Percentiles rank a stretch among this genome's conserved stretches.
These are phyloP conservation scores for Phrynocephalus guinanensis DNA, from an alignment of 2,797 vertebrate genomes.

Conservation along the genomic window DNA sequence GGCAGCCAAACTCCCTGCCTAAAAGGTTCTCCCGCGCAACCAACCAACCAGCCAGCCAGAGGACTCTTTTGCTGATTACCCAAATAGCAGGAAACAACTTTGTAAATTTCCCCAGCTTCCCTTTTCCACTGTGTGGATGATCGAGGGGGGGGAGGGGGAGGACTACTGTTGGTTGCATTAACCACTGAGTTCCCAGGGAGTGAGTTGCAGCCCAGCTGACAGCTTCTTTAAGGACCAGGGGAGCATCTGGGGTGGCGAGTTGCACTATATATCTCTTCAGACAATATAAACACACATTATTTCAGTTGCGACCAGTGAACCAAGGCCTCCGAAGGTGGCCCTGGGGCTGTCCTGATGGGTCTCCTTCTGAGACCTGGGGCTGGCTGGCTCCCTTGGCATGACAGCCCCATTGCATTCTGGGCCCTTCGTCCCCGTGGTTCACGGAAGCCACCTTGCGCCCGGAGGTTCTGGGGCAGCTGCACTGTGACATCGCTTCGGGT, in stretches of 20 bases:
- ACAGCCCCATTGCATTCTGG: background rate
- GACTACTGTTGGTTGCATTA: background rate
- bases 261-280: too few relatives aligned
- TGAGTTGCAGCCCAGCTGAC: background rate
- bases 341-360: too few relatives aligned
- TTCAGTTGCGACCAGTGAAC: too few relatives aligned
- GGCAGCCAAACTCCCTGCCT: background rate
- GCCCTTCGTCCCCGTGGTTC: background rate
- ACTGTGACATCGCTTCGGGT: constrained; percentile 17
- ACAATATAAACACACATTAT: too few relatives aligned
- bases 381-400: background rate
- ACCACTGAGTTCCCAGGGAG: background rate
- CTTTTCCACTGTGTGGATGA: background rate
- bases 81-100: constrained; percentile 8
- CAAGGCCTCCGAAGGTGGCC: too few relatives aligned
- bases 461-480: background rate
- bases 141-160: too few relatives aligned
- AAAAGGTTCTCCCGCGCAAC: too few relatives aligned
- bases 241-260: too few relatives aligned
- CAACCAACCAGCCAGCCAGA: background rate
- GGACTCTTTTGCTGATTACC: background rate
- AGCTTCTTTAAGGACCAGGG: too few relatives aligned
- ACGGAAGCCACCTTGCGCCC: too few relatives aligned
- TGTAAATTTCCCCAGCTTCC: background rate
- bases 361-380: too few relatives aligned